Base-by-base conservation (phyloP, 2,888 invertebrate genomes). In the Eupeodes luniger region DNA sequence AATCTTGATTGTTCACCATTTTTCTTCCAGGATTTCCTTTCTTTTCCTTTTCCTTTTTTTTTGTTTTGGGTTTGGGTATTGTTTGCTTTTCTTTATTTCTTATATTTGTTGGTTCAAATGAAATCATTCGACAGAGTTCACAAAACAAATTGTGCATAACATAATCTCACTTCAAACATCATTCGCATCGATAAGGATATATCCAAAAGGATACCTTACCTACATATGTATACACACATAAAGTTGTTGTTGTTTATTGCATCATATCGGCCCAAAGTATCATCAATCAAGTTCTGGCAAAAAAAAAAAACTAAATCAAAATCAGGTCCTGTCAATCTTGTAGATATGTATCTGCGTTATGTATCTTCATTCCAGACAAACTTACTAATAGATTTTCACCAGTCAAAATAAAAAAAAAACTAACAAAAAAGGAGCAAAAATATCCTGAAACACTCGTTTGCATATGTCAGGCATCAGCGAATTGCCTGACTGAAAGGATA, bases 91-190 rank as follows among this genome's bases (percentile, higher is more conserved):
- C 34, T 47, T 44, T 59, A 62, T 34, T 44, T 40, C n/a, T 47
- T 16, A 47, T 75, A 62, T 36, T 40, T 49, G 14, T 27, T 27
- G 34, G n/a, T 69, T 40, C 57, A 74, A 66, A 72, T 62, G 66
- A 83, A 87, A 87, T 87, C 83, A 87, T 87, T 79, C 70, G 76
- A 59, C 83, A 83, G 83, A 70, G 53, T 79, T 75, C 78, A 87
- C 86, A 79, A 66, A 86, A 79, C 64, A 78, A 86, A 87, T 87
- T 87, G 86, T 83, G 83, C 86, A 87, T 79, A 83, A 66, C 79
- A 86, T 69, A 86, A 86, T 83, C 86, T 66, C 57, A 57, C 55
- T 64, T 59, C 72, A 59, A 78, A 83, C 36, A 83, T 72, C 53
- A 57, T 64, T 55, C 59, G 34, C 19, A 47, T 16, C 44, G 78